Evolutionary conservation across 2,888 invertebrate species (phyloP).

Genomic region (Uloborus plumipes): DNA sequence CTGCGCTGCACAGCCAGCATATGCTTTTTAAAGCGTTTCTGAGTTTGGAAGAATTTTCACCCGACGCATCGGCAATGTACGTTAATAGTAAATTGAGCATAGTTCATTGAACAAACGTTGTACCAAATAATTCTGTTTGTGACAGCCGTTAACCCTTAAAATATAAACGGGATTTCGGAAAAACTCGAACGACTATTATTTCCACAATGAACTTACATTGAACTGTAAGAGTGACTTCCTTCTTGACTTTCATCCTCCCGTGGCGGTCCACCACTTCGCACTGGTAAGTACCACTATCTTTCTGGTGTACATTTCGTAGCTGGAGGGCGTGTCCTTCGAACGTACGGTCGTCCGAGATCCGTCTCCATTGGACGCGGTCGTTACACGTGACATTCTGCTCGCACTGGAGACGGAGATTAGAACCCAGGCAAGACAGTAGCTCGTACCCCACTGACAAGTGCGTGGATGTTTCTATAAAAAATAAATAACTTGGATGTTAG

Average conservation of each 20-base stretch:
- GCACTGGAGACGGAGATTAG: conserved; percentile 25
- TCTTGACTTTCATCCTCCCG: conserved; percentile 14
- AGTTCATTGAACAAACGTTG: too few species aligned
- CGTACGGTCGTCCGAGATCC: conserved; percentile 1
- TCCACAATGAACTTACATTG: conserved; percentile 23
- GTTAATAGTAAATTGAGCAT: too few species aligned
- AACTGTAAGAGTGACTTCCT: conserved; percentile 12
- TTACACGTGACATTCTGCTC: conserved; percentile 22
- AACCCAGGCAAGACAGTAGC: conserved; percentile 23
- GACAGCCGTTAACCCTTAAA: too few species aligned
- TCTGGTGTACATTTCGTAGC: conserved; percentile 17
- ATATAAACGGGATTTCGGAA: too few species aligned
- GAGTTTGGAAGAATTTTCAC: too few species aligned
- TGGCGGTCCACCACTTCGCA: conserved; percentile 34
- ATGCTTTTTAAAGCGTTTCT: too few species aligned
- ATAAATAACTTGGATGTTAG: too few species aligned
- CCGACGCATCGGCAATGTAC: too few species aligned
- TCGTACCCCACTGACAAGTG: not conserved
- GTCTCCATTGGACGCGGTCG: conserved; percentile 27
- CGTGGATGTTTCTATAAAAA: too few species aligned
- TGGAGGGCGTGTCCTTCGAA: conserved; percentile 2
- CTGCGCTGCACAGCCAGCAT: too few species aligned
- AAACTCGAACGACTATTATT: too few species aligned
- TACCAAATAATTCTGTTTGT: too few species aligned
- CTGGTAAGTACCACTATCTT: conserved; percentile 22